phyloP scores from a whole-genome alignment of 2,113 vertebrate species.

The Crotalus helleri region DNA sequence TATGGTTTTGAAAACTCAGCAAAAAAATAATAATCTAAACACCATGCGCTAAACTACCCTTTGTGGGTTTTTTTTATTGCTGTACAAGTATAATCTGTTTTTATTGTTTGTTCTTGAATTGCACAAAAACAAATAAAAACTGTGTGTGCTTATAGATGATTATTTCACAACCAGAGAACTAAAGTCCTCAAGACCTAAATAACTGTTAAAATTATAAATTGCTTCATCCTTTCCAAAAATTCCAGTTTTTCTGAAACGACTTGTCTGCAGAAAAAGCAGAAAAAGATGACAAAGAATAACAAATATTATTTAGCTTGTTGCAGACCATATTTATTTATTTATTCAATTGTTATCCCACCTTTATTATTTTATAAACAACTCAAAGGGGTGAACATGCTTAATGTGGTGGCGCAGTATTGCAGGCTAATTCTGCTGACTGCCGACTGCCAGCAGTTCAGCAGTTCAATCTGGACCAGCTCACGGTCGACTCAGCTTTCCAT shows the following conservation, averaged over 20 bases:
- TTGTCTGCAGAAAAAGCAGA: not conserved
- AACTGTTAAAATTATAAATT: not conserved
- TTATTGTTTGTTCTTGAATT: not conserved
- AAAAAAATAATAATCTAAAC: not conserved
- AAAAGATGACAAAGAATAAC: not conserved
- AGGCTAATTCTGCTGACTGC: too few species aligned
- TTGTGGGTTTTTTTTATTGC: not conserved
- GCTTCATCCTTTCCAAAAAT: not conserved
- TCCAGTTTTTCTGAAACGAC: not conserved
- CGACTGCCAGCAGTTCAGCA: too few species aligned
- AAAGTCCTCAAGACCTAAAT: not conserved
- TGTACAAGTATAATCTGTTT: not conserved
- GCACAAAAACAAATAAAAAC: not conserved
- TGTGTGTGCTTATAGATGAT: not conserved
- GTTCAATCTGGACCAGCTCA: too few species aligned
- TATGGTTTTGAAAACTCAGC: not conserved
- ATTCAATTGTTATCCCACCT: not conserved
- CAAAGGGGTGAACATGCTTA: not conserved
- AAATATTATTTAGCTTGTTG: not conserved
- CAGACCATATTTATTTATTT: not conserved
- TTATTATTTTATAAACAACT: not conserved
- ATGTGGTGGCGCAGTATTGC: too few species aligned
- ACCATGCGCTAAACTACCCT: not conserved
- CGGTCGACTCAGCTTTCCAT: too few species aligned
- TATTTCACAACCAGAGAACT: not conserved